Conservation (phyloP, 2,797 vertebrate genomes). For the Valencia hispanica region DNA sequence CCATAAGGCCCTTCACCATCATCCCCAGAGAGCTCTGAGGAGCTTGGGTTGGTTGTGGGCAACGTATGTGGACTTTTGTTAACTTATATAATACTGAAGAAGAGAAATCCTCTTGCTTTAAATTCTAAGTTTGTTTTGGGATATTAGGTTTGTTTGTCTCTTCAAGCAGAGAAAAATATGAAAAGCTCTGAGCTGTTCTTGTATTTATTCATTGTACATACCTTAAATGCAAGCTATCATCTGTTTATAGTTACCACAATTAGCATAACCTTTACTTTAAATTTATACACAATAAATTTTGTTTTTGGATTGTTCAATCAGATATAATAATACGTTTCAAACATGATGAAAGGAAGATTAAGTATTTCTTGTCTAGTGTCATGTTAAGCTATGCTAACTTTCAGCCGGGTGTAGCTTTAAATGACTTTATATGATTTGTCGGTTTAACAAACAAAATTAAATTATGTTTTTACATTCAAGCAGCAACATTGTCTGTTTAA, state of each 20-base stretch:
- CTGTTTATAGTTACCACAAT: not conserved
- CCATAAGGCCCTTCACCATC: constrained; percentile 91
- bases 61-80: not conserved
- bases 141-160: not conserved
- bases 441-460: not conserved
- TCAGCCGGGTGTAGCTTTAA: not conserved
- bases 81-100: not conserved
- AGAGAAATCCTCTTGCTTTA: not conserved
- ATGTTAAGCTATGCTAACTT: not conserved
- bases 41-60: not conserved
- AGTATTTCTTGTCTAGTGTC: not conserved
- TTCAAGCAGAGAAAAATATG: not conserved
- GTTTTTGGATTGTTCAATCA: not conserved
- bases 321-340: not conserved
- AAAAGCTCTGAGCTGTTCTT: not conserved
- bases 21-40: constrained; percentile 92
- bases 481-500: not conserved
- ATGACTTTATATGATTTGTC: not conserved
- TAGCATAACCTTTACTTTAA: not conserved
- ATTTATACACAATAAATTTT: not conserved
- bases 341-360: not conserved
- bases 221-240: not conserved
- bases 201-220: not conserved
- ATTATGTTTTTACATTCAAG: not conserved
- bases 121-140: not conserved